Conservation (phyloP, 2,797 vertebrate genomes). For the Arvicola amphibius region DNA sequence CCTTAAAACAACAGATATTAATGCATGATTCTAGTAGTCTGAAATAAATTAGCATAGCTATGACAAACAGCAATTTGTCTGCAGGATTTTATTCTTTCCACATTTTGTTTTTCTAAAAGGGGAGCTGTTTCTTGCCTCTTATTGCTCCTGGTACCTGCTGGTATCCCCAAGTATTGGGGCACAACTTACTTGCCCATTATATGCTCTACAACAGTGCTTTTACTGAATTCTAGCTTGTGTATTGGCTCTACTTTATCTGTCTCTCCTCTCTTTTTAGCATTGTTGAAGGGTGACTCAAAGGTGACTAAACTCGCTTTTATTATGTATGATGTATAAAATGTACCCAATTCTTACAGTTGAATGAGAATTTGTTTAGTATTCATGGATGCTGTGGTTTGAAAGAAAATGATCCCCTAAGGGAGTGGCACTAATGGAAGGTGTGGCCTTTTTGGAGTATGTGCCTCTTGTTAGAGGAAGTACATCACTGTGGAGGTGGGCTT, state of each 20-base stretch:
- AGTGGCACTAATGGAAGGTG: background rate
- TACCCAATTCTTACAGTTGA: background rate
- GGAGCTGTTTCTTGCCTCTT: background rate
- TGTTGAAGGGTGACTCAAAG: background rate
- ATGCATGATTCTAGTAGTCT: background rate
- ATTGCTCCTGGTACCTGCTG: background rate
- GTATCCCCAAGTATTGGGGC: background rate
- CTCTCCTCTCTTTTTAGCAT: background rate
- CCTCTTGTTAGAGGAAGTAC: background rate
- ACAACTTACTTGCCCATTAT: background rate
- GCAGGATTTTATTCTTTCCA: background rate
- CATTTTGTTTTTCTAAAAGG: background rate
- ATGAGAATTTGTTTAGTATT: background rate
- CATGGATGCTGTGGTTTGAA: background rate
- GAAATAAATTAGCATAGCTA: background rate
- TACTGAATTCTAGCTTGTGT: background rate
- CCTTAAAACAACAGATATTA: background rate
- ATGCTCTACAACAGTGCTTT: background rate
- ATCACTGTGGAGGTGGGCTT: background rate
- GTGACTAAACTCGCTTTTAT: background rate
- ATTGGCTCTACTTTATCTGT: background rate
- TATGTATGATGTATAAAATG: background rate
- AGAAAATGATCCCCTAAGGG: background rate
- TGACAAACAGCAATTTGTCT: background rate
- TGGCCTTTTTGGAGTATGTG: background rate